These are phyloP conservation scores for Silurus meridionalis DNA, from an alignment of 2,113 vertebrate species.

Conservation along the genomic window DNA sequence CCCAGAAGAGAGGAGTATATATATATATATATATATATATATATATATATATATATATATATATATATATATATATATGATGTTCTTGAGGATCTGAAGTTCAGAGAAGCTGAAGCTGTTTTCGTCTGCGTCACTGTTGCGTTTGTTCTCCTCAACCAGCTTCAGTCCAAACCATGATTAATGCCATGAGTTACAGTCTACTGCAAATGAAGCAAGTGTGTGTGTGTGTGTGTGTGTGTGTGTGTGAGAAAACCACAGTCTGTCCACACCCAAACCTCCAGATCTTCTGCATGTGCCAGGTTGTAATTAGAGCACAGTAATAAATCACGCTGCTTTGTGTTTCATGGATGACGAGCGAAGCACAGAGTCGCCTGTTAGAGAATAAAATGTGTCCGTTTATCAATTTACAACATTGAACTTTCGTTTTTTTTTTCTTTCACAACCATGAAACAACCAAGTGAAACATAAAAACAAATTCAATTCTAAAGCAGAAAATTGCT, in stretches of 20 bases:
- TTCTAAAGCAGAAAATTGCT: neutral
- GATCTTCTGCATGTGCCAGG: constrained; percentile 9
- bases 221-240: neutral
- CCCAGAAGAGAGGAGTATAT: too few species aligned
- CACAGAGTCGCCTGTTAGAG: constrained; percentile 29
- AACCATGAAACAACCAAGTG: too few species aligned
- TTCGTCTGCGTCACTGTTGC: neutral
- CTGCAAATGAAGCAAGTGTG: constrained; percentile 45
- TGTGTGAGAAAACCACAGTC: constrained; percentile 5
- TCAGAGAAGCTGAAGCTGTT: neutral
- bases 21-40: too few species aligned
- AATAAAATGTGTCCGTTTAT: too few species aligned
- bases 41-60: too few species aligned
- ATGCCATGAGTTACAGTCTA: constrained; percentile 33
- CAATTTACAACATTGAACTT: neutral
- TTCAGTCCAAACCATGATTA: constrained; percentile 39
- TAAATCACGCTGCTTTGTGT: constrained; percentile 57
- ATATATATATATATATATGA: too few species aligned
- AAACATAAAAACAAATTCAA: neutral
- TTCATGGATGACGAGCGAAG: constrained; percentile 53
- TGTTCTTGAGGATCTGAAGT: neutral
- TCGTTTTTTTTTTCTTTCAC: neutral
- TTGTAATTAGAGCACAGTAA: constrained; percentile 49
- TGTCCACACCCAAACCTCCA: constrained; percentile 2
- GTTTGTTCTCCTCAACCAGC: constrained; percentile 2